Evolutionary conservation across 2,797 vertebrate genomes (phyloP).

Genomic region (Tokudaia muenninki): DNA sequence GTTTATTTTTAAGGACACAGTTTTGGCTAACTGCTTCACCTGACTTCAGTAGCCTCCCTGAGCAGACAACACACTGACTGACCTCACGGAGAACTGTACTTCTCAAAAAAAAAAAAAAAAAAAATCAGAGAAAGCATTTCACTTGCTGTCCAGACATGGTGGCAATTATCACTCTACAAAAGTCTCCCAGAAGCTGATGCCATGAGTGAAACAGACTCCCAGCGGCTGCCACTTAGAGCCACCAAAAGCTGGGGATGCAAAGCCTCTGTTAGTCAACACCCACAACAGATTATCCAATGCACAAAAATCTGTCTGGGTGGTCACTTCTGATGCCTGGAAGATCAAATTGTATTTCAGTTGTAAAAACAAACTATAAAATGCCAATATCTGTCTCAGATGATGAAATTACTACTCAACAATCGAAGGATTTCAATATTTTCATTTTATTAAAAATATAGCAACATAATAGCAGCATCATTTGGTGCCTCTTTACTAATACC

Average conservation of each 20-base stretch:
- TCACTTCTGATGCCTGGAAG: background rate
- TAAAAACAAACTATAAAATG: constrained; percentile 25
- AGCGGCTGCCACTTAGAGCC: background rate
- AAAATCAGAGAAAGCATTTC: background rate
- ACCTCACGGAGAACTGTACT: background rate
- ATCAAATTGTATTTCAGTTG: constrained; percentile 31
- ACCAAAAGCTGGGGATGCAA: background rate
- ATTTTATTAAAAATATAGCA: constrained; percentile 85
- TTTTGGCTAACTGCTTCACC: background rate
- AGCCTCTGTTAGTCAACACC: background rate
- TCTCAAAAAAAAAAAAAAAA: background rate
- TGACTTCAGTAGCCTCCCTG: background rate
- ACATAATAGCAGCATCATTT: constrained; percentile 73
- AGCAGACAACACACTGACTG: background rate
- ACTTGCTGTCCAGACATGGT: background rate
- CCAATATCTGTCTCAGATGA: constrained; percentile 33
- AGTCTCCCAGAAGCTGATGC: background rate
- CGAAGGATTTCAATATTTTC: constrained; percentile 61
- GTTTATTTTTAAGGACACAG: background rate
- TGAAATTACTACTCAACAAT: constrained; percentile 76
- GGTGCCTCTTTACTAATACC: constrained; percentile 69
- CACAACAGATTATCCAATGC: background rate
- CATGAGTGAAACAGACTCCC: background rate
- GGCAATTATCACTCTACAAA: background rate
- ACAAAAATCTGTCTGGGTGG: background rate